A percentile compares a stretch with the other conserved stretches of the same genome.
Conservation (phyloP, 2,113 vertebrate genomes). For the Ascaphus truei region DNA sequence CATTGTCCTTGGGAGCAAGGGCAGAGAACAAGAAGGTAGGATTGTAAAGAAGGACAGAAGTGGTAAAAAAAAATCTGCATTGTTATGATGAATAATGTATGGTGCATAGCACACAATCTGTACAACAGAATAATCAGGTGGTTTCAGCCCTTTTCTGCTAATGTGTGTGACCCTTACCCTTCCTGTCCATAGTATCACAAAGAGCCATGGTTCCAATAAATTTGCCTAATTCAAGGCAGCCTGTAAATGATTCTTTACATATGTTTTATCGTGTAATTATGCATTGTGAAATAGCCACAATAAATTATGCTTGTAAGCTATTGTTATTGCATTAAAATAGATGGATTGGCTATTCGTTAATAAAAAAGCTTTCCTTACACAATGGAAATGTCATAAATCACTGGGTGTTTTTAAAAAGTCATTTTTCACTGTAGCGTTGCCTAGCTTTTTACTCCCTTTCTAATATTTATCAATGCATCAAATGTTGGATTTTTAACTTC, state of each 20-base stretch:
- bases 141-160: not conserved
- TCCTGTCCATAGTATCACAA: not conserved
- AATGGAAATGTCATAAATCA: conserved; percentile 27
- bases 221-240: not conserved
- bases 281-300: conserved; percentile 1
- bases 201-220: not conserved
- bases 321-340: conserved; percentile 37
- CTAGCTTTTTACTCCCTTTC: not conserved
- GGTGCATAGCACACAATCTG: no score
- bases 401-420: conserved; percentile 9
- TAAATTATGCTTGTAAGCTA: conserved; percentile 28
- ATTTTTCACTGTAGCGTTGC: conserved; percentile 7
- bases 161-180: not conserved
- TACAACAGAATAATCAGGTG: no score
- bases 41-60: no score
- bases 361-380: not conserved
- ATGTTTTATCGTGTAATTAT: conserved; percentile 34
- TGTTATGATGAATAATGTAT: no score
- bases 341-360: conserved; percentile 18
- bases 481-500: not conserved
- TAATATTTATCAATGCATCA: conserved; percentile 17
- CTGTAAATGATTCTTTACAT: not conserved
- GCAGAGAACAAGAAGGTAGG: no score
- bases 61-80: no score
- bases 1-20: no score